A percentile compares a stretch with the other conserved stretches of the same genome.
Evolutionary conservation across 2,113 vertebrate species (phyloP).

Genomic region (Pithys albifrons): DNA sequence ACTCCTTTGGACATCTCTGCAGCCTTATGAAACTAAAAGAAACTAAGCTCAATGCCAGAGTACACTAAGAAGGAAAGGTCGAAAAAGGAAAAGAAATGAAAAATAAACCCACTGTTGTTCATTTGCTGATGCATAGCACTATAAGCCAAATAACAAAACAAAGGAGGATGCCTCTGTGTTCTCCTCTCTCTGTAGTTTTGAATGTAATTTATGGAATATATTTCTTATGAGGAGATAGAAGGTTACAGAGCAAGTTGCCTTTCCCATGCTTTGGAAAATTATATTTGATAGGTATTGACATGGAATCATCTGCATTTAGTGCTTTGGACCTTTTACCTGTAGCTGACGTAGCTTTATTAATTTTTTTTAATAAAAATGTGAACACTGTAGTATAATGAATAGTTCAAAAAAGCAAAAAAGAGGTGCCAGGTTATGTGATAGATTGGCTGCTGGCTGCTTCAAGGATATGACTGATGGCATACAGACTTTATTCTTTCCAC

Average conservation of each 20-base stretch:
- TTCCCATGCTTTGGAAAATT: neutral
- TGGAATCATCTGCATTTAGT: neutral
- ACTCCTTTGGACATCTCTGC: neutral
- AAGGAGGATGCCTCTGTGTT: neutral
- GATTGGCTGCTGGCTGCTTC: neutral
- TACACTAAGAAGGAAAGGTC: neutral
- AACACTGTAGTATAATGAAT: neutral
- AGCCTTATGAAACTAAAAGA: neutral
- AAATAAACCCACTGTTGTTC: neutral
- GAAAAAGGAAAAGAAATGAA: neutral
- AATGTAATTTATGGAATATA: neutral
- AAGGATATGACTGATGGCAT: neutral
- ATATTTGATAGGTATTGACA: neutral
- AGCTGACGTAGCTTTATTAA: neutral
- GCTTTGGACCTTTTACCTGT: neutral
- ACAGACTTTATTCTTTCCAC: neutral
- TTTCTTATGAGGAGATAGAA: neutral
- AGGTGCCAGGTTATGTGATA: neutral
- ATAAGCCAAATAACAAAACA: fast-evolving
- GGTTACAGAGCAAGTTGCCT: neutral
- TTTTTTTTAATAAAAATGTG: neutral
- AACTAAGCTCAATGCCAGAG: neutral
- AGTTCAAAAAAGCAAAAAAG: neutral
- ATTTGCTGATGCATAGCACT: neutral
- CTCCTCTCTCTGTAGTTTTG: neutral